Base-by-base conservation (phyloP, 2,888 invertebrate species). In the Agrotis clavis region DNA sequence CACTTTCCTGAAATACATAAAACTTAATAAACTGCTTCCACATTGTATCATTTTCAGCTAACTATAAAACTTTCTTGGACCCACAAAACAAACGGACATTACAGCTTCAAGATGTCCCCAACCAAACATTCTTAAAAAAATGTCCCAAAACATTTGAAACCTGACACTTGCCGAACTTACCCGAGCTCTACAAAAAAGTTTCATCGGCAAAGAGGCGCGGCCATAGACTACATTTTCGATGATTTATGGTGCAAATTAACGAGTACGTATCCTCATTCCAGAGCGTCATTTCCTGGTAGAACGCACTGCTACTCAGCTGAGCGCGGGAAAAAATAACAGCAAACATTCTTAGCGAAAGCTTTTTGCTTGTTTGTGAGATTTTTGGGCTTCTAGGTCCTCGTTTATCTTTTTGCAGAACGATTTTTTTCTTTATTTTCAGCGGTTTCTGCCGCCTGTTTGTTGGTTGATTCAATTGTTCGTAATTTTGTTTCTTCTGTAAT, bases 211-310 rank as follows among this genome's bases (percentile, higher is more conserved):
- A 94, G 95, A 95, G 92, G 87, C 80, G 80, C 91, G 89, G 90
- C 91, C 92, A 91, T 90, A 93, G 94, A 93, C 90, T 85, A 94
- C 95, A 93, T 95, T 94, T 92, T 91, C 94, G 95, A 95, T 96
- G 96, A 96, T 96, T 96, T 96, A 96, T 96, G 96, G 91, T 90
- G 93, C 95, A 96, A 96, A 96, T 96, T 96, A 96, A 96, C 96
- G 94, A 95, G 96, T 94, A 94, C 92, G 94, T 95, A 96, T 96
- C 96, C 96, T 95, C 96, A 96, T 96, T 96, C 96, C 94, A 88
- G 88, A 90, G 88, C 93, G 91, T 95, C 96, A 95, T 96, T 96
- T 96, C 96, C 96, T 96, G 96, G 95, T 93, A 95, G 95, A 96
- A 87, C 94, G 91, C 92, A 90, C 91, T 90, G 92, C 92, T 89